Conservation (phyloP, 1,140 invertebrate species). For the Samia ricini region DNA sequence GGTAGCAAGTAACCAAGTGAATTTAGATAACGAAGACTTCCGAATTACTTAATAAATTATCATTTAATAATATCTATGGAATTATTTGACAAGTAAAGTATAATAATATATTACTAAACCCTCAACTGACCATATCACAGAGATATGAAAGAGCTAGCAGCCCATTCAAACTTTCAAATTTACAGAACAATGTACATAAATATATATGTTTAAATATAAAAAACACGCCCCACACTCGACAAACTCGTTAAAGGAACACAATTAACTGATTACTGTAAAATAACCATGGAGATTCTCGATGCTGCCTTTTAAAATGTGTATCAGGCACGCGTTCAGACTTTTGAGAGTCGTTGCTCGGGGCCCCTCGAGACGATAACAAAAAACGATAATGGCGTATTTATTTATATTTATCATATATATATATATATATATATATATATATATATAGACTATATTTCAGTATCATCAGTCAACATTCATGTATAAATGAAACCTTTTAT, state of each 20-base stretch:
- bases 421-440: too few relatives aligned
- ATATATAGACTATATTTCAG: too few relatives aligned
- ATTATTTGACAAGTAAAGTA: too few relatives aligned
- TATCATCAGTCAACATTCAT: too few relatives aligned
- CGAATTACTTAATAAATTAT: not conserved
- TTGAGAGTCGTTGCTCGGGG: too few relatives aligned
- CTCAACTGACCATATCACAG: not conserved
- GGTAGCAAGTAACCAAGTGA: not conserved
- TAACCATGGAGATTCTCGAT: conserved; percentile 48
- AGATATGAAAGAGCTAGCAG: not conserved
- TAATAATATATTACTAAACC: too few relatives aligned
- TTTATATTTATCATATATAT: too few relatives aligned
- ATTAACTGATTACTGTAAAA: conserved; percentile 68
- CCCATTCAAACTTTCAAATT: not conserved
- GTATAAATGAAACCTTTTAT: too few relatives aligned
- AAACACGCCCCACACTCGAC: conserved; percentile 19
- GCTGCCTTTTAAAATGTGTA: conserved; percentile 29
- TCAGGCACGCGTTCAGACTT: not conserved
- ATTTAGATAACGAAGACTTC: not conserved
- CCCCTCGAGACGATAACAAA: too few relatives aligned
- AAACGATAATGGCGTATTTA: too few relatives aligned
- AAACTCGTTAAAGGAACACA: conserved; percentile 53
- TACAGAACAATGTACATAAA: not conserved
- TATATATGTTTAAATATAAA: conserved; percentile 1
- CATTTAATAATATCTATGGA: not conserved